Base-by-base conservation (phyloP, 2,113 vertebrate species). In the Neodon shergylaensis region DNA sequence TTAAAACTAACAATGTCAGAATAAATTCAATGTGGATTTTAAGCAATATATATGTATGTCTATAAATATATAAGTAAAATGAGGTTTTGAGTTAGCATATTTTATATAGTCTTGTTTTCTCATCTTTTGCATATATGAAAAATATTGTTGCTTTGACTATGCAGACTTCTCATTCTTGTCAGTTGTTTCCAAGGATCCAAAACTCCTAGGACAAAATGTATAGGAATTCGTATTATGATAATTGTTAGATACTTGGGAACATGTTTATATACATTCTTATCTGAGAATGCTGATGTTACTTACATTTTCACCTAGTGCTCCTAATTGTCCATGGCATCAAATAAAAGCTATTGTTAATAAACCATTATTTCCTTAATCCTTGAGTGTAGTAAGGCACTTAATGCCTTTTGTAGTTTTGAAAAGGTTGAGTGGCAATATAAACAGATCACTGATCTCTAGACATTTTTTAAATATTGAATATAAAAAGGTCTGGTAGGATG, bases 121-220 rank as follows among this genome's bases (percentile, higher is more conserved):
- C 39, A 74, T 44, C 28, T 5, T 54, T 90, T 95, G 7, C 24
- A 63, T 94, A n/a, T 12, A 73, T 87, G 8, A 36, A 33, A 33
- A 31, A 44, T 33, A 61, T 85, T 96, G 12, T 54, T 54, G 16
- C 33, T 83, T 93, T 96, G 42, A 66, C 90, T 87, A 88, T 88
- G 33, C 42, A 54, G 21, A 78, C 61, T 90, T 90, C 83, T 78
- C 61, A 92, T 92, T 96, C n/a, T 93, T 93, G 95, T 3, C 52
- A 65, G 78, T 87, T 24, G n/a, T 96, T 87, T 90, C 22, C 33
- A 90, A 66, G 89, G 24, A 61, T 92, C 89, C 7, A 7, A 24
- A 88, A 19, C 1, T 72, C 19, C 70, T 68, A 87, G 68, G 88
- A 83, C 1, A 94, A 68, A 58, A 82, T 58, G 2, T 49, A 6